phyloP scores from a whole-genome alignment of 2,888 invertebrate species.

The Apamea epomidion region DNA sequence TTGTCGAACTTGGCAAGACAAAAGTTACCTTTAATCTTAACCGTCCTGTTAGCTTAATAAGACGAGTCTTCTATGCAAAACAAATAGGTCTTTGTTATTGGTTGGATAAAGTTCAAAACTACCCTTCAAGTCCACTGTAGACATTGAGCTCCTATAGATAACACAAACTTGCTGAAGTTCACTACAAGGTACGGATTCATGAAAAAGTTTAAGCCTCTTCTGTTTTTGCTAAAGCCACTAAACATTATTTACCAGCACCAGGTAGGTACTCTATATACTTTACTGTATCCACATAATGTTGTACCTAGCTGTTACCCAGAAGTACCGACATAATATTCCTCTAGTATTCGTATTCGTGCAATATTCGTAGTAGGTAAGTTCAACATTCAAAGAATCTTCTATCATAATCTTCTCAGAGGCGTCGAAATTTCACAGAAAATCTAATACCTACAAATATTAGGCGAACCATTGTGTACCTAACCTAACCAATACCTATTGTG shows the following conservation, averaged over 20 bases:
- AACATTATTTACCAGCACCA: neutral
- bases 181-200: slow-evolving; percentile 17
- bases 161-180: slow-evolving; percentile 18
- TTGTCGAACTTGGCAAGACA: neutral
- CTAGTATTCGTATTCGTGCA: neutral
- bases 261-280: neutral
- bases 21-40: neutral
- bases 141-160: slow-evolving; percentile 7
- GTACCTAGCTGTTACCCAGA: neutral
- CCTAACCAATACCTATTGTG: too few species aligned
- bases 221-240: slow-evolving; percentile 16
- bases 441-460: neutral
- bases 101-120: neutral
- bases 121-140: neutral
- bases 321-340: neutral
- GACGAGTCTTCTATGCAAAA: neutral
- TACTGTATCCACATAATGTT: neutral
- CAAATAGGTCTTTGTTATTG: neutral
- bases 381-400: neutral
- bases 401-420: neutral
- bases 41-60: neutral
- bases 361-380: neutral
- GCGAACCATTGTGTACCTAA: neutral
- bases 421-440: neutral
- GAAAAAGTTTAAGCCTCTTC: neutral